Percentiles rank a stretch among this genome's conserved stretches.
phyloP scores from a whole-genome alignment of 2,113 vertebrate species.

The Plestiodon gilberti region DNA sequence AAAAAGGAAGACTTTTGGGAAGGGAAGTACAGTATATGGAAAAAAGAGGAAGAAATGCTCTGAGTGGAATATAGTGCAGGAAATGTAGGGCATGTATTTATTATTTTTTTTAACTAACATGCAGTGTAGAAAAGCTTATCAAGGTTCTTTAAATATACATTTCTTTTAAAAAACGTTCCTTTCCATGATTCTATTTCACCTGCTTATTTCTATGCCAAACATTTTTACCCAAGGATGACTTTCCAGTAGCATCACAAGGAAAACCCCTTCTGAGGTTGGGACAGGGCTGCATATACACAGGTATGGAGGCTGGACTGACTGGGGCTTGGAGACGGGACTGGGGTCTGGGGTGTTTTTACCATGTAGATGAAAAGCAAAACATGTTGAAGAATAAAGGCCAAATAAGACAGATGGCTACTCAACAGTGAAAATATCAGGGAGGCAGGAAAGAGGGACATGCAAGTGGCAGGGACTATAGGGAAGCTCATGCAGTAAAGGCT shows the following conservation, averaged over 20 bases:
- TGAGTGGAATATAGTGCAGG: slow-evolving; percentile 8
- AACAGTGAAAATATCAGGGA: not conserved
- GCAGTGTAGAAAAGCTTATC: slow-evolving; percentile 41
- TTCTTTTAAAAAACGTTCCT: not conserved
- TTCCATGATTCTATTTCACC: slow-evolving; percentile 36
- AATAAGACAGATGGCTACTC: not conserved
- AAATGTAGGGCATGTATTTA: not conserved
- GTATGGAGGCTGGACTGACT: not conserved
- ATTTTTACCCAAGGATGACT: accelerated
- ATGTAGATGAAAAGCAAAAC: not conserved
- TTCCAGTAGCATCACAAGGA: not conserved
- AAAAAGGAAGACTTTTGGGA: not conserved
- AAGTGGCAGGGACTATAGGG: not conserved
- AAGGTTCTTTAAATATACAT: slow-evolving; percentile 20
- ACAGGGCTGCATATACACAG: not conserved
- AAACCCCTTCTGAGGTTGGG: not conserved
- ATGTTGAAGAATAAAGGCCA: not conserved
- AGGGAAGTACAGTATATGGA: not conserved
- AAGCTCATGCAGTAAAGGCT: not conserved
- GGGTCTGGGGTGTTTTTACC: not conserved
- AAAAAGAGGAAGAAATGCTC: not conserved
- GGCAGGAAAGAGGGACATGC: not conserved
- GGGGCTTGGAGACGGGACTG: not conserved
- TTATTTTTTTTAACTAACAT: slow-evolving; percentile 13
- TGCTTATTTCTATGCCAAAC: slow-evolving; percentile 46